Base-by-base conservation (phyloP, 2,888 invertebrate genomes). In the Zhuqinia jingwanae region DNA sequence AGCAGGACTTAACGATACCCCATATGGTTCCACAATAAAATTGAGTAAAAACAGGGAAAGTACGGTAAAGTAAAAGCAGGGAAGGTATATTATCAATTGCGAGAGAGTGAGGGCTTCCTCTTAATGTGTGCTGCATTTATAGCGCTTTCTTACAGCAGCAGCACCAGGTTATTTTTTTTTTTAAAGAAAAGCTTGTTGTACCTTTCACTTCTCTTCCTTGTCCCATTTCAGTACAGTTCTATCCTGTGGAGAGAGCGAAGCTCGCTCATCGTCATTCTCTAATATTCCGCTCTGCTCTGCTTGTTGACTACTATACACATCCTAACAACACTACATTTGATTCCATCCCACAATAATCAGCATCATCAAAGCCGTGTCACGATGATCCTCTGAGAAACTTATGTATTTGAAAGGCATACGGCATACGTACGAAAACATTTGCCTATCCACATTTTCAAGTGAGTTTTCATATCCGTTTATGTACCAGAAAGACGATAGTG, bases 181-280 rank as follows among this genome's bases (percentile, higher is more conserved):
- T 63, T 22, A 58, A 58, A 58, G 25, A n/a, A n/a, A n/a, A n/a
- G n/a, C n/a, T n/a, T n/a, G 11, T 22, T 65, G 3, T 70, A 70
- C 68, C 68, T 70, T 45, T 42, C 68, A 22, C 68, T 70, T 15
- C 68, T 70, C 47, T 15, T n/a, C 10, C 68, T 70, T 47, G 68
- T 70, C 68, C 68, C 68, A 70, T 45, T 70, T 70, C 68, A 70
- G 68, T 70, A 45, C 45, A 45, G 20, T 70, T 70, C 45, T 45
- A 70, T 25, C 68, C 68, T 22, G 68, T 45, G 45, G 45, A 70
- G 68, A 70, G 68, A 45, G 68, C 68, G 25, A 70, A 70, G 45
- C 68, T 70, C 68, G 10, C 22, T 20, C 68, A 22, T 11, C 20
- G 20, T 60, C 25, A 27, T 25, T n/a, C 47, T 47, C 15, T 42